Conservation (phyloP, 2,113 vertebrate species). For the Gallinago jamesoni region DNA sequence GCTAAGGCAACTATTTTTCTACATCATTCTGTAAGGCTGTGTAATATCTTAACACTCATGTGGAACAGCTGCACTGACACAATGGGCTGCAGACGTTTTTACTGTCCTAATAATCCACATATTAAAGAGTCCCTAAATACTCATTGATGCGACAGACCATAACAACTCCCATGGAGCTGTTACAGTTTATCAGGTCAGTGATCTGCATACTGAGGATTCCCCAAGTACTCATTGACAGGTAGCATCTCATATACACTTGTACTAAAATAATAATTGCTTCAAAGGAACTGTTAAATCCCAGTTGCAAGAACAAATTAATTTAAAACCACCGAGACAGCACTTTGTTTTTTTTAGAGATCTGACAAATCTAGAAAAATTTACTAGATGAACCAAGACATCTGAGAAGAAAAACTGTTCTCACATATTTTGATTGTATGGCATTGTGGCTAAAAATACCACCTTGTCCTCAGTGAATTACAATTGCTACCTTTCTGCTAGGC, state of each 20-base stretch:
- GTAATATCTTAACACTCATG: neutral
- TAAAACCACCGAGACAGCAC: slow-evolving; percentile 37
- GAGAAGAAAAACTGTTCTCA: neutral
- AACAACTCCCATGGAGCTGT: slow-evolving; percentile 62
- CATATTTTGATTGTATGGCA: neutral
- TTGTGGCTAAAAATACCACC: neutral
- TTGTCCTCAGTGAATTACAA: neutral
- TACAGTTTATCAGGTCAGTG: slow-evolving; percentile 69
- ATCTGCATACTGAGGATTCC: slow-evolving; percentile 64
- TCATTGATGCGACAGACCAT: slow-evolving; percentile 59
- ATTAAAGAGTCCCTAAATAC: slow-evolving; percentile 61
- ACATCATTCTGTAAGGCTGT: neutral
- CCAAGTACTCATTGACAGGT: slow-evolving; percentile 65
- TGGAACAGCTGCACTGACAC: slow-evolving; percentile 59
- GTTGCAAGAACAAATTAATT: slow-evolving; percentile 57
- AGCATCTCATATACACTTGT: slow-evolving; percentile 58
- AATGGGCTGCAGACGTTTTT: slow-evolving; percentile 45
- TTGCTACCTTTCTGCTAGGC: neutral
- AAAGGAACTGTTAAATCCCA: slow-evolving; percentile 66
- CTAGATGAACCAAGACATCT: neutral
- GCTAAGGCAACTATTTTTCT: neutral
- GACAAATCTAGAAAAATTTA: slow-evolving; percentile 25
- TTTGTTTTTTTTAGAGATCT: slow-evolving; percentile 3
- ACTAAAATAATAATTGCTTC: slow-evolving; percentile 67
- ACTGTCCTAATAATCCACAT: slow-evolving; percentile 62